phyloP scores from a whole-genome alignment of 2,113 vertebrate species.

The Phycodurus eques region DNA sequence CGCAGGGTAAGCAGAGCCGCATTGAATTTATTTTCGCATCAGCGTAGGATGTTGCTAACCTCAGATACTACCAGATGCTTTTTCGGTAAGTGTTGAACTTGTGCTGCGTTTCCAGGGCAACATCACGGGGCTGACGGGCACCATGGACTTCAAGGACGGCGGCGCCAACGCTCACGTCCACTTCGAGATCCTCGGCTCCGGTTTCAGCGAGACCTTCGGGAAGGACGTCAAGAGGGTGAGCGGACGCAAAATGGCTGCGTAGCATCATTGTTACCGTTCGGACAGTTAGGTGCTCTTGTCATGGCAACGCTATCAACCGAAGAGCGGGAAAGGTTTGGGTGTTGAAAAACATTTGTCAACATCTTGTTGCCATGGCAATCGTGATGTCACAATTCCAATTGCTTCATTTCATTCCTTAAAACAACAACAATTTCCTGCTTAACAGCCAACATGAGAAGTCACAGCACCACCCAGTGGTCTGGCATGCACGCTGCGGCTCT shows the following conservation, averaged over 20 bases:
- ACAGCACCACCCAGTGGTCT: background rate
- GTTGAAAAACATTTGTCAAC: too few relatives aligned
- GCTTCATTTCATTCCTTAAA: too few relatives aligned
- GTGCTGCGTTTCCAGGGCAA: conserved; percentile 77
- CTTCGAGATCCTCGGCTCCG: conserved; percentile 97
- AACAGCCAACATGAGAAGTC: background rate
- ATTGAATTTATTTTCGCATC: background rate
- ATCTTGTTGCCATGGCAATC: background rate
- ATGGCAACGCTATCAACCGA: too few relatives aligned
- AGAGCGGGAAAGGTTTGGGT: too few relatives aligned
- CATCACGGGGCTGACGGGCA: conserved; percentile 91
- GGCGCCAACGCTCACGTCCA: conserved; percentile 92
- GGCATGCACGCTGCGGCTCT: background rate
- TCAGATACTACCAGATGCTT: too few relatives aligned
- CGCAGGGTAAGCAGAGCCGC: too few relatives aligned
- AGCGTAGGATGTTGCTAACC: background rate
- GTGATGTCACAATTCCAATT: background rate
- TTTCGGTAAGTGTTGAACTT: background rate
- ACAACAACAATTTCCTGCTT: too few relatives aligned
- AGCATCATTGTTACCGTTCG: background rate
- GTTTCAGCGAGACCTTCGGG: conserved; percentile 97
- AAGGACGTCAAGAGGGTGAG: conserved; percentile 95
- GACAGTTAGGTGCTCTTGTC: background rate
- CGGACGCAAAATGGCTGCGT: background rate
- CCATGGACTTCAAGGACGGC: conserved; percentile 92